These are phyloP conservation scores for Synchiropus splendidus DNA, from an alignment of 2,113 vertebrate species.

Conservation along the genomic window DNA sequence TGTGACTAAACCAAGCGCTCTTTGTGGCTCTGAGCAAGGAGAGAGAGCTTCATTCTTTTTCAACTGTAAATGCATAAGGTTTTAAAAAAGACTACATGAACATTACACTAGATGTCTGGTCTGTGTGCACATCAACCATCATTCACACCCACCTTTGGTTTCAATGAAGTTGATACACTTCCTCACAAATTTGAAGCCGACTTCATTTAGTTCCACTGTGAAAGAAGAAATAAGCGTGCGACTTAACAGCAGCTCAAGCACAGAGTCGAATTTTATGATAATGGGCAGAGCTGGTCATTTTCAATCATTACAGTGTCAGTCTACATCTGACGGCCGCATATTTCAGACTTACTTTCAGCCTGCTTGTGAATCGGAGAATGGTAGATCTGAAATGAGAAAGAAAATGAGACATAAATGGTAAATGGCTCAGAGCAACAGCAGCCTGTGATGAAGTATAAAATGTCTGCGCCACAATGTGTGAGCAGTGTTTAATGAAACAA, in stretches of 20 bases:
- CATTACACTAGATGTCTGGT: no score
- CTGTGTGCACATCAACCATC: no score
- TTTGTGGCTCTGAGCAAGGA: no score
- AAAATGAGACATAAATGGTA: neutral
- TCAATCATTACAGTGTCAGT: neutral
- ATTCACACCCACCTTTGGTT: slow-evolving; percentile 77
- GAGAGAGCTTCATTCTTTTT: no score
- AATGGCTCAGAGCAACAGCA: no score
- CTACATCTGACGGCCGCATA: no score
- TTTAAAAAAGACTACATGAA: no score
- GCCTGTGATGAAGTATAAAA: no score
- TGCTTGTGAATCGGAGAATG: slow-evolving; percentile 93
- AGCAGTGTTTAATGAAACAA: no score
- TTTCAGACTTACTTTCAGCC: slow-evolving; percentile 84
- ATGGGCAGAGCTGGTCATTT: neutral
- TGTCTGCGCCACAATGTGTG: no score
- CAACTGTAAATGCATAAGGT: no score
- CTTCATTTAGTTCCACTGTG: slow-evolving; percentile 91
- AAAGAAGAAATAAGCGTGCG: neutral
- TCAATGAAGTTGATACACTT: slow-evolving; percentile 93
- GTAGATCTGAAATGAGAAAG: slow-evolving; percentile 81
- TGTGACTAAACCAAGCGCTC: no score
- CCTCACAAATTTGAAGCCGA: slow-evolving; percentile 90
- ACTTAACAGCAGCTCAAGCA: neutral
- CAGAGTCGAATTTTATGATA: neutral